phyloP scores from a whole-genome alignment of 2,113 vertebrate species.

The Ivindomyrus marchei region DNA sequence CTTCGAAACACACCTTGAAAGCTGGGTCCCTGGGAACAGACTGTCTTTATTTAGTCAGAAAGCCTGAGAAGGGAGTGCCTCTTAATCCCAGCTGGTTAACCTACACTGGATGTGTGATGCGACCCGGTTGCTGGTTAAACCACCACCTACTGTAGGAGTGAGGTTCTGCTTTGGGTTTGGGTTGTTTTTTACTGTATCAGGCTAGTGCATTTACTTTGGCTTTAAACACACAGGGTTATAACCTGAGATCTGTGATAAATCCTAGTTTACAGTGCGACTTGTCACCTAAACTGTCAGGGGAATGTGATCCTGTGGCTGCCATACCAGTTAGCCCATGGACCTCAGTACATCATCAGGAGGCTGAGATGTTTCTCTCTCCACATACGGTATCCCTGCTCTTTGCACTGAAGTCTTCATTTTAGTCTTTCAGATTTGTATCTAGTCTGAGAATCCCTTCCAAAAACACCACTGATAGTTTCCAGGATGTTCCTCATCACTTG shows the following conservation, averaged over 20 bases:
- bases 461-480: neutral
- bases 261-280: neutral
- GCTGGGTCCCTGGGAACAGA: neutral
- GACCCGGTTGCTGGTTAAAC: neutral
- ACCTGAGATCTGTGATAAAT: neutral
- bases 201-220: neutral
- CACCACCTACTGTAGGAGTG: neutral
- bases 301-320: neutral
- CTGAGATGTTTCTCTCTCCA: neutral
- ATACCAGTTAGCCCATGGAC: neutral
- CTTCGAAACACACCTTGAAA: neutral
- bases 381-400: neutral
- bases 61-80: neutral
- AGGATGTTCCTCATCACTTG: neutral
- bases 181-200: neutral
- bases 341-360: neutral
- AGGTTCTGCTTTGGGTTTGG: neutral
- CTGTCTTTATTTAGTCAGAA: neutral
- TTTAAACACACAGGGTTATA: neutral
- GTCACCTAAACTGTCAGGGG: neutral
- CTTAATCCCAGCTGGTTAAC: neutral
- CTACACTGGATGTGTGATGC: neutral
- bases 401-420: neutral
- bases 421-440: neutral
- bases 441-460: neutral